Base-by-base conservation (phyloP, 2,797 vertebrate species). In the Sebastes glaucus region DNA sequence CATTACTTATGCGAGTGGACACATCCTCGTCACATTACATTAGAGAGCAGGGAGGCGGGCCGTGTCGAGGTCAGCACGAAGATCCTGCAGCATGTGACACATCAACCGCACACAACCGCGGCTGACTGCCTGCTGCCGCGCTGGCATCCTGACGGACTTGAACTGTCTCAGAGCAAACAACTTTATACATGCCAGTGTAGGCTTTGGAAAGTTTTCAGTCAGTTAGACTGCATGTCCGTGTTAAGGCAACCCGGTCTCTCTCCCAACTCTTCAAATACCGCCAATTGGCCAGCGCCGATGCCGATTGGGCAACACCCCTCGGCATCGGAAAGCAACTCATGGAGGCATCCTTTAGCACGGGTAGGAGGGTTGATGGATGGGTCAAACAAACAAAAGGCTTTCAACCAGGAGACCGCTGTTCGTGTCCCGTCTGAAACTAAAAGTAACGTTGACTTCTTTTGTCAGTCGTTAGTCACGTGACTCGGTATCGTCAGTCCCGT, bases 1-100 rank as follows among this genome's bases (percentile, higher is more conserved):
- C 77, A 90, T 93, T 87, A 92, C 92, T 94, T 92, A 95, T 94
- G 87, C 81, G 82, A 92, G 82, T 84, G 92, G 93, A 94, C 92
- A 75, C 55, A 53, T 93, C 87, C 81, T 93, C 88, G 91, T 95
- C 93, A 93, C 91, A 92, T 93, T 89, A 77, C 83, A 94, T 95
- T 95, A 94, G 70, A 56, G 70, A 30, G 67, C 73, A 56, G 81
- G 81, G 35, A 67, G 80, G 81, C 23, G 22, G 75, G 69, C 66
- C 11, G 20, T 2, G 74, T 38, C n/a, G 46, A 57, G 86, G 86
- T 92, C 87, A 87, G 72, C 56, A 27, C 63, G 61, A 56, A 88
- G 79, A 87, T 87, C 83, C 85, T 68, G 69, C 81, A 85, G 80
- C 82, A 73, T 79, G 69, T 63, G 55, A 82, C 57, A 70, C 59